A percentile compares a stretch with the other conserved stretches of the same genome.
Conservation (phyloP, 37 sponge, comb jelly and placozoan species). For the Oscarella lobularis region DNA sequence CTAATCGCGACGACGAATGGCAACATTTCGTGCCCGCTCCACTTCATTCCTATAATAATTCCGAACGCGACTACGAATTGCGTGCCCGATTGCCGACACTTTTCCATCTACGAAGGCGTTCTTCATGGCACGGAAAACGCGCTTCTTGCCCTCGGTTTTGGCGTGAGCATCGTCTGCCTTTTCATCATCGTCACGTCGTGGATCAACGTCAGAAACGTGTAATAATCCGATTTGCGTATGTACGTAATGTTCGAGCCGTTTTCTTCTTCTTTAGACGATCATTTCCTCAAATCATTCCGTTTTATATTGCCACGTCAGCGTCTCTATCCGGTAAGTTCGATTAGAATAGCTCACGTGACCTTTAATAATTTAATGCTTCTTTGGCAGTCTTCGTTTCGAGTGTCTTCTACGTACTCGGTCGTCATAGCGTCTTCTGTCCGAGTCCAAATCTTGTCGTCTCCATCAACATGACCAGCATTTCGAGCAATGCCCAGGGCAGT, state of each 20-base stretch:
- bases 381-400: not conserved
- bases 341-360: too few relatives aligned
- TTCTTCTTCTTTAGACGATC: not conserved
- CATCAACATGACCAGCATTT: not conserved
- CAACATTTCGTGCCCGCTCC: too few relatives aligned
- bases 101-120: not conserved
- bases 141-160: not conserved
- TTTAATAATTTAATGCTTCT: not conserved
- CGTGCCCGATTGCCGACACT: not conserved
- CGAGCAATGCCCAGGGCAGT: not conserved
- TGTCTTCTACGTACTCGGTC: not conserved
- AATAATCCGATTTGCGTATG: not conserved
- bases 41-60: too few relatives aligned
- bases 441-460: not conserved
- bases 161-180: not conserved
- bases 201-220: not conserved
- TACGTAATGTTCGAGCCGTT: not conserved
- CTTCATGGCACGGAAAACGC: not conserved
- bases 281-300: not conserved
- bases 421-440: not conserved
- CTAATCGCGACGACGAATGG: too few relatives aligned
- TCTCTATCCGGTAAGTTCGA: not conserved
- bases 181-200: not conserved
- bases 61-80: too few relatives aligned
- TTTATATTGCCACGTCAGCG: not conserved